phyloP scores from a whole-genome alignment of 2,113 vertebrate genomes.

The Coturnix japonica region DNA sequence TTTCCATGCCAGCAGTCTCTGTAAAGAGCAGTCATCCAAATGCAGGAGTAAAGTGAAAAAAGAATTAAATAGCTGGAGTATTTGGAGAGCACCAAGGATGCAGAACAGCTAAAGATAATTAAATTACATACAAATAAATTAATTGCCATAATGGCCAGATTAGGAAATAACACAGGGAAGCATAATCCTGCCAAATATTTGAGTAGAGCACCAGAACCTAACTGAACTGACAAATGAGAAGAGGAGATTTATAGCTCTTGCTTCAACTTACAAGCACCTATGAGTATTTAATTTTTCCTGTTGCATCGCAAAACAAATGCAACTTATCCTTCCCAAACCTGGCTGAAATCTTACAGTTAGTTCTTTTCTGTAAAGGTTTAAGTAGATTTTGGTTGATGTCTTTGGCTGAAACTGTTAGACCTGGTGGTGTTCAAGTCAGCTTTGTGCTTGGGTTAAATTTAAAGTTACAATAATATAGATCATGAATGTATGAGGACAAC shows the following conservation, averaged over 20 bases:
- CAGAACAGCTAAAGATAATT: constrained; percentile 60
- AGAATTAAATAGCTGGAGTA: constrained; percentile 28
- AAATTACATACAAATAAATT: constrained; percentile 64
- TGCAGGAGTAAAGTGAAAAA: constrained; percentile 1
- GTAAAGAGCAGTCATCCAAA: constrained; percentile 37
- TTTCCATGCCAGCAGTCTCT: constrained; percentile 1
- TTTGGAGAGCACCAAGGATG: constrained; percentile 37
- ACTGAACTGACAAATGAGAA: constrained; percentile 37
- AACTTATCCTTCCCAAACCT: background rate
- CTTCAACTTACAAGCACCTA: constrained; percentile 1
- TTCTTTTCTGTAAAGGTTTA: background rate
- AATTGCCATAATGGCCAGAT: constrained; percentile 53
- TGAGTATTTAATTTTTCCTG: constrained; percentile 18
- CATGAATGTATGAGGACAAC: background rate
- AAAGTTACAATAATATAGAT: background rate
- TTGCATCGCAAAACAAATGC: background rate
- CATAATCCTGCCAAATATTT: constrained; percentile 48
- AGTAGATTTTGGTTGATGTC: background rate
- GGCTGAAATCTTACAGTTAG: background rate
- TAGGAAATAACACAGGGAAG: constrained; percentile 44
- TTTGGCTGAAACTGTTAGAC: background rate
- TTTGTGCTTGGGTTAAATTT: background rate
- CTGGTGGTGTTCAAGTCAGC: background rate
- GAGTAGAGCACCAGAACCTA: constrained; percentile 20
- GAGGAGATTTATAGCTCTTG: constrained; percentile 24